Evolutionary conservation across 1,140 invertebrate species (phyloP), one percentile per base, ranked within the genome.

Genomic region (Papilio xuthus): DNA sequence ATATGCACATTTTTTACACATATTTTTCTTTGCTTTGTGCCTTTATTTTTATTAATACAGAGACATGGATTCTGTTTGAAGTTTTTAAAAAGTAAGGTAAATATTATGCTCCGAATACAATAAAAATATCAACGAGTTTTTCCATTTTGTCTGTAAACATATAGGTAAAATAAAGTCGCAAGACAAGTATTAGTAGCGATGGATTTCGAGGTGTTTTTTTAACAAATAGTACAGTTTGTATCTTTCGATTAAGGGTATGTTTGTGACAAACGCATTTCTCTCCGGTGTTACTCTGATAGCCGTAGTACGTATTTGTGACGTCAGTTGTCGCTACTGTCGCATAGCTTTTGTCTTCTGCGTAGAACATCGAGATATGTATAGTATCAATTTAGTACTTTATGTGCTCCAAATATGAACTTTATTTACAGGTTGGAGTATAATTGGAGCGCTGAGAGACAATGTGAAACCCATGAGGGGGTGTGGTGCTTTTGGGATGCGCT

Each of bases 1-100:
- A 47, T 47, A 47, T 47, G 44, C 0, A 44, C 0, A 47, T 76
- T 37, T 76, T 76, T 76, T 60, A 9, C 50, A 32, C 44, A 28
- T 37, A 32, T 60, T 76, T 63, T 76, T 63, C 53, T 76, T 37
- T 63, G 74, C 53, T 76, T 76, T 60, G 47, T 28, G 44, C 47
- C 44, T 67, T 67, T 63, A 63, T 63, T 67, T 67, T 32, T 15
- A 67, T 28, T 67, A 10, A 67, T 67, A 67, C n/a, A 71, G 13
- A 41, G 4, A 41, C 15, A 71, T 42, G 69, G 20, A 71, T 71
- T n/a, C 41, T 71, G 69, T 71, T 71, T 71, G 32, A 41, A 23
- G 32, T 71, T 32, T 15, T 12, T 12, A 67, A 20, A 37, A 70
- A 42, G 28, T 37, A 42, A 42, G 9, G 15, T 20, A 67, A 67